Evolutionary conservation across 2,888 invertebrate genomes (phyloP).

Genomic region (Cylindroiulus punctatus): DNA sequence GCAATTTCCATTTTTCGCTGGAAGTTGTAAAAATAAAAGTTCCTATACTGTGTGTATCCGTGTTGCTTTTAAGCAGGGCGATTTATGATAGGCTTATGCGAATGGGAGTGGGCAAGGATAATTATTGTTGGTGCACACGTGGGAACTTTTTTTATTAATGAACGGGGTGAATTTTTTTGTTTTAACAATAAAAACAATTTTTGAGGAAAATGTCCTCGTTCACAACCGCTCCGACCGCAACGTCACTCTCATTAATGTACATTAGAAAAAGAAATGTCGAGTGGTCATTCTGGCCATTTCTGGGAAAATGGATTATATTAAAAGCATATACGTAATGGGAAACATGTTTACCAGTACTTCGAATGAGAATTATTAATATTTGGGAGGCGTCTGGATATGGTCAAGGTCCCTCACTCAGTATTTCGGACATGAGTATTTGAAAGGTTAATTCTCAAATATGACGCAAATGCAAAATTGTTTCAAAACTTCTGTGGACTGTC

Average conservation of each 20-base stretch:
- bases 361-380: background rate
- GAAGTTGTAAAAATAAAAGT: conserved; percentile 36
- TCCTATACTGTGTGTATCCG: background rate
- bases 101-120: background rate
- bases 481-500: too few relatives aligned
- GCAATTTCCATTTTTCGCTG: conserved; percentile 39
- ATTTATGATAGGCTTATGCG: background rate
- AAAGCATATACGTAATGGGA: background rate
- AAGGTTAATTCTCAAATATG: background rate
- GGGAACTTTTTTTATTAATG: background rate
- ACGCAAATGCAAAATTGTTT: background rate
- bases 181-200: background rate
- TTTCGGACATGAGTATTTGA: background rate
- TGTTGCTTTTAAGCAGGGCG: conserved; percentile 4
- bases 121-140: background rate
- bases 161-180: background rate
- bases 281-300: too few relatives aligned
- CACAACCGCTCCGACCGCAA: background rate
- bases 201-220: background rate
- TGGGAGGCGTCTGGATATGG: background rate
- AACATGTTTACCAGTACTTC: background rate
- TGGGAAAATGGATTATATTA: background rate
- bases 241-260: background rate
- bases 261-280: background rate
- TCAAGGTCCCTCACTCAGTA: conserved; percentile 33